Evolutionary conservation across 2,113 vertebrate genomes (phyloP), one percentile per base, ranked within the genome.

Genomic region (Otus sunia): DNA sequence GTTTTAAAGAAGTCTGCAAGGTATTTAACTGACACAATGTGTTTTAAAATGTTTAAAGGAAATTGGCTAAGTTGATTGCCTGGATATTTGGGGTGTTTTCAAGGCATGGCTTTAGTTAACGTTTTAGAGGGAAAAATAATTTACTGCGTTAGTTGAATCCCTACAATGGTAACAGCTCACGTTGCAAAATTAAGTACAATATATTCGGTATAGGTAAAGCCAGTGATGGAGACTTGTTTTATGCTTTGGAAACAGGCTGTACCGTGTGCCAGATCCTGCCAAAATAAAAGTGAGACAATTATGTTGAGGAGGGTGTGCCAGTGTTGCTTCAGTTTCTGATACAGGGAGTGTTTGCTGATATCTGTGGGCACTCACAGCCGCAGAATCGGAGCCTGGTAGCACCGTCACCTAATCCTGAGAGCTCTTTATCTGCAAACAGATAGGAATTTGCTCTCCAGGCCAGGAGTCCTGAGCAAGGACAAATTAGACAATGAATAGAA

Each of bases 51-150:
- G 39, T 39, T 56, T 64, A 13, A 29, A 86, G 88, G 85, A 79
- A 86, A 30, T 27, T 16, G 78, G 60, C 66, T 56, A 7, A 0
- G 18, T 88, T 79, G 69, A 30, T 50, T 75, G 88, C 91, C 45
- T 9, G 72, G 75, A 17, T 88, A 15, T 67, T 81, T 78, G 82
- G 82, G 88, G 41, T 93, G 43, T 74, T 94, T 77, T 89, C 32
- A 32, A 29, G 47, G 39, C 63, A 0, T 26, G 49, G 47, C n/a
- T 88, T 85, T 36, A 56, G 75, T 43, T 74, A 69, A 22, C 0
- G 12, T 76, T n/a, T 1, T 0, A 76, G 52, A 66, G 66, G 73
- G 43, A 67, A 77, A 79, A 88, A 63, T 72, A 8, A 47, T 66
- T 58, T 3, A 6, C 56, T 26, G 87, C 17, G 0, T 36, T 10